Evolutionary conservation across 1,140 invertebrate species (phyloP), one percentile per base, ranked within the genome.

Genomic region (Limonius californicus): DNA sequence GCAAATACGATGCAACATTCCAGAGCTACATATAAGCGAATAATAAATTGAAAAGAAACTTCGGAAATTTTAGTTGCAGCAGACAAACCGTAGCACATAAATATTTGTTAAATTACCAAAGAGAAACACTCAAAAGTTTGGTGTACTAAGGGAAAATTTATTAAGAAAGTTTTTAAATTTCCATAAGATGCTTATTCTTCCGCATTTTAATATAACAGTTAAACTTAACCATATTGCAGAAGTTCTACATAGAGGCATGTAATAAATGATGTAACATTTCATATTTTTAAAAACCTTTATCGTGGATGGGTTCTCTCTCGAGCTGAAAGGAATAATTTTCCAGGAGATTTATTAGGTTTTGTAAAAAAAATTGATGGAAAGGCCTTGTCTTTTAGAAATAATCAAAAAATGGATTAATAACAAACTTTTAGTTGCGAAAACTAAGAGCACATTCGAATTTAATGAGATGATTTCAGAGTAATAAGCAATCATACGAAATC

Each of bases 401-500:
- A n/a, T n/a, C n/a, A n/a, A n/a, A n/a, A n/a, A n/a, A n/a, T n/a
- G n/a, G n/a, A n/a, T n/a, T n/a, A n/a, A n/a, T n/a, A n/a, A n/a
- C n/a, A n/a, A n/a, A n/a, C n/a, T n/a, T n/a, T n/a, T n/a, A n/a
- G 32, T 35, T 35, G 32, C 32, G n/a, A 8, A 8, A 35, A 35
- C n/a, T 7, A 45, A 18, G 15, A 50, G 45, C 45, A 50, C 45
- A 50, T 50, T 50, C 14, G 16, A 50, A 50, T 18, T 50, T 50
- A 63, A 66, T 60, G 53, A 63, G 62, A 62, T 60, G 50, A 65
- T 65, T 65, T 65, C 50, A 45, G 42, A 43, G 60, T 59, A 65
- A 66, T 66, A 66, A 66, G 64, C 64, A 66, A 66, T 66, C 64
- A 63, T 43, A 21, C n/a, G 21, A 55, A 66, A 63, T 63, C 64